Evolutionary conservation across 2,888 invertebrate genomes (phyloP).

Genomic region (Polyommatus iphigenia): DNA sequence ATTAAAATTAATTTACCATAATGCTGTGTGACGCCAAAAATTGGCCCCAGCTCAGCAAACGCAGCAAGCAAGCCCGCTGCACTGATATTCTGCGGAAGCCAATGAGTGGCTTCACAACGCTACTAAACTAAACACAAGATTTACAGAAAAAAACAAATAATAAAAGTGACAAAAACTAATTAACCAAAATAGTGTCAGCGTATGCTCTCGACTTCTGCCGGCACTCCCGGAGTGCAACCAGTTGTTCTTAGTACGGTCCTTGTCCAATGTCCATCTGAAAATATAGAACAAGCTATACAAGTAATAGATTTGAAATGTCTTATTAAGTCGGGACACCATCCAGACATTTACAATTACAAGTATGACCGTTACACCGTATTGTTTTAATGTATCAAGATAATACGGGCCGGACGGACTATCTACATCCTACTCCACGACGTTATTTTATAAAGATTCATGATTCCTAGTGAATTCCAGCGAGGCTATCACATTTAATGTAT

Average conservation of each 20-base stretch:
- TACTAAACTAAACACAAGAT: no score
- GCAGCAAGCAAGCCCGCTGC: no score
- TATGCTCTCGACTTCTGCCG: not conserved
- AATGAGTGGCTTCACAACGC: no score
- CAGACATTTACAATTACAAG: conserved; percentile 29
- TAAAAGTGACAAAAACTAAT: no score
- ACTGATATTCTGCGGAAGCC: no score
- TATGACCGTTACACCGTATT: conserved; percentile 17
- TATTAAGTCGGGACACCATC: conserved; percentile 20
- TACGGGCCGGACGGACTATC: conserved; percentile 7
- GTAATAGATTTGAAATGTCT: conserved; percentile 22
- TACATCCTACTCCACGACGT: conserved; percentile 25
- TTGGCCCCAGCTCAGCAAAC: no score
- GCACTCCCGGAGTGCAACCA: not conserved
- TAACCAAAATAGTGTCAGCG: no score
- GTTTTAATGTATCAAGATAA: conserved; percentile 31
- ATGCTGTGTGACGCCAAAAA: no score
- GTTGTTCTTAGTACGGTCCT: not conserved
- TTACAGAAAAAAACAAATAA: no score
- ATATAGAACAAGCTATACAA: not conserved
- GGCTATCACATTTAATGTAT: not conserved
- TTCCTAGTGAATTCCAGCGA: conserved; percentile 30
- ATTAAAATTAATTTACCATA: no score
- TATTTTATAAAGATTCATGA: conserved; percentile 41
- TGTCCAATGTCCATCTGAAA: not conserved